A percentile compares a stretch with the other conserved stretches of the same genome.
phyloP scores from a whole-genome alignment of 2,797 vertebrate genomes.

The Dryobates pubescens region DNA sequence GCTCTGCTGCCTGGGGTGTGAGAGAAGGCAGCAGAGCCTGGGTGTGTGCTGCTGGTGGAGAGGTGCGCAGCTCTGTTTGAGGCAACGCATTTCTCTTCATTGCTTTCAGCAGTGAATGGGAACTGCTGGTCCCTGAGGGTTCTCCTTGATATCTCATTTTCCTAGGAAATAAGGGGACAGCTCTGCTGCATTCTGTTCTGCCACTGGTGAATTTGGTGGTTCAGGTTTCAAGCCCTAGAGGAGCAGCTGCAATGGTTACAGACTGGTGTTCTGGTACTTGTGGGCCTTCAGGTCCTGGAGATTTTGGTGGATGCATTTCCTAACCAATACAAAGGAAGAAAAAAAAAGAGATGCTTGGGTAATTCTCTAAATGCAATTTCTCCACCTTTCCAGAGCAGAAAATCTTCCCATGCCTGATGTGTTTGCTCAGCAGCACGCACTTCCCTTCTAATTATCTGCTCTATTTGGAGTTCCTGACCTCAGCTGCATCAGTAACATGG shows the following conservation, averaged over 20 bases:
- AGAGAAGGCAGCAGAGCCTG: neutral
- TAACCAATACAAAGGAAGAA: neutral
- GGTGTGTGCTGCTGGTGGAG: neutral
- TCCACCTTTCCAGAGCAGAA: slow-evolving; percentile 29
- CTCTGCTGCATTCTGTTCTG: neutral
- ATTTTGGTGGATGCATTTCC: neutral
- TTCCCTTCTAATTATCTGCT: slow-evolving; percentile 60
- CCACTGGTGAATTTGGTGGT: neutral
- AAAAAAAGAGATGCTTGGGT: neutral
- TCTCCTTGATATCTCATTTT: neutral
- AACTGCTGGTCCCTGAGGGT: neutral
- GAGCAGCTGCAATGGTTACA: neutral
- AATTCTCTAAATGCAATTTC: neutral
- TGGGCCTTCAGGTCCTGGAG: neutral
- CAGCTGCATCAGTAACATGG: neutral
- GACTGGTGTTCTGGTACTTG: neutral
- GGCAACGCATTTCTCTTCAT: neutral
- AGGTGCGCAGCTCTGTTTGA: neutral
- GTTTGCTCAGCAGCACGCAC: slow-evolving; percentile 28
- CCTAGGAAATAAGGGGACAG: neutral
- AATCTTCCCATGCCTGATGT: neutral
- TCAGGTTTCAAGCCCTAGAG: neutral
- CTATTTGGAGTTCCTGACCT: slow-evolving; percentile 58
- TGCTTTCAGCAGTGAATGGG: neutral
- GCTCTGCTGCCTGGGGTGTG: neutral